Percentiles rank a stretch among this genome's conserved stretches.
Evolutionary conservation across 2,888 invertebrate genomes (phyloP).

Genomic region (Pristionchus arcanus): DNA sequence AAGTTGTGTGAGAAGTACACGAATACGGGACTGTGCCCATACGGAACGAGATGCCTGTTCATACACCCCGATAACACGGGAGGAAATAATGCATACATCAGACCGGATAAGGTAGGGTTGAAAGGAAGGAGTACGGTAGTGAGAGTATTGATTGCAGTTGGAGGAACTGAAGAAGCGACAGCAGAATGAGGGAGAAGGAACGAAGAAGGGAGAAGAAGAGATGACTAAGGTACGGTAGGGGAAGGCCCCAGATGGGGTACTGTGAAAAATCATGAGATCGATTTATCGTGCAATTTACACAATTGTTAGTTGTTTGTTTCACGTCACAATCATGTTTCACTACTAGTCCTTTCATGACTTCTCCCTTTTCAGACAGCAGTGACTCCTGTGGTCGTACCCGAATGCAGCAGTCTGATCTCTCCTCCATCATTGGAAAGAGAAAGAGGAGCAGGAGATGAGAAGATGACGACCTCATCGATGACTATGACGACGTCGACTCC

Average conservation of each 20-base stretch:
- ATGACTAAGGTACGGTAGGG: constrained; percentile 9
- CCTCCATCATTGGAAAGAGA: not conserved
- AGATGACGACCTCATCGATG: not conserved
- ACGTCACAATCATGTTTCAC: too few relatives aligned
- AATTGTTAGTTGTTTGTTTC: too few relatives aligned
- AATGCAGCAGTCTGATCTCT: not conserved
- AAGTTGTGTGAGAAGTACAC: constrained; percentile 79
- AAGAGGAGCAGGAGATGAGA: not conserved
- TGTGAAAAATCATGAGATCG: not conserved
- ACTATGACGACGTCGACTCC: not conserved
- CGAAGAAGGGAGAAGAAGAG: constrained; percentile 33
- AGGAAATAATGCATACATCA: constrained; percentile 67
- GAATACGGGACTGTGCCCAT: constrained; percentile 77
- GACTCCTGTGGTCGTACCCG: not conserved
- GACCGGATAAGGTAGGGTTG: constrained; percentile 66
- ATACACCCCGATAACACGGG: constrained; percentile 72
- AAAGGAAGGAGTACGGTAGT: not conserved
- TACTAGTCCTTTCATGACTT: not conserved
- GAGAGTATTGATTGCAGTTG: not conserved
- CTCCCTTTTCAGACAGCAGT: not conserved
- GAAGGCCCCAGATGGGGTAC: not conserved
- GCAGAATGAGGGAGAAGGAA: not conserved
- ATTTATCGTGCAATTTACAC: too few relatives aligned
- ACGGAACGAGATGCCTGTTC: constrained; percentile 77
- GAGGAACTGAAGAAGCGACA: constrained; percentile 53